Evolutionary conservation across 2,797 vertebrate species (phyloP).

Genomic region (Benthosema pterotum): DNA sequence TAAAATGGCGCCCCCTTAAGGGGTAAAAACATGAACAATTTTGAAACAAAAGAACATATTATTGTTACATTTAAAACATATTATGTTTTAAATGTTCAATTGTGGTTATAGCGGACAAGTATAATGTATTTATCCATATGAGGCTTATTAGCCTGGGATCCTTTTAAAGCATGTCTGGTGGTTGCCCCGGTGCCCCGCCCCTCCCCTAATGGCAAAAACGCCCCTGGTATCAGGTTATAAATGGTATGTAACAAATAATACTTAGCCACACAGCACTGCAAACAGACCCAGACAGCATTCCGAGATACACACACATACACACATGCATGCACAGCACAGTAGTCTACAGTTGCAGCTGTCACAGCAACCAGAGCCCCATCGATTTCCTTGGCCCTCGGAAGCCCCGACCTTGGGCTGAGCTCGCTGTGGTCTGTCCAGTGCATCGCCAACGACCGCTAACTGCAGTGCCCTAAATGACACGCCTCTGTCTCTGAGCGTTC

Average conservation of each 20-base stretch:
- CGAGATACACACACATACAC: background rate
- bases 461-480: constrained; percentile 49
- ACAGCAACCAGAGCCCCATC: constrained; percentile 53
- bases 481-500: constrained; percentile 27
- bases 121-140: too few relatives aligned
- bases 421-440: constrained; percentile 45
- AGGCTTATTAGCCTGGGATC: too few relatives aligned
- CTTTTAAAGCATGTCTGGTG: too few relatives aligned
- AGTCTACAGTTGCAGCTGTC: constrained; percentile 28
- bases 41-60: too few relatives aligned
- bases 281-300: constrained; percentile 1
- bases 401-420: constrained; percentile 56
- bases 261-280: background rate
- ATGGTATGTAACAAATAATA: background rate
- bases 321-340: background rate
- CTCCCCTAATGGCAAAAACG: too few relatives aligned
- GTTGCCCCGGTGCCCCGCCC: too few relatives aligned
- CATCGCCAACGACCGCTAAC: constrained; percentile 47
- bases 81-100: too few relatives aligned
- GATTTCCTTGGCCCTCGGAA: constrained; percentile 52
- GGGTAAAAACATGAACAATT: too few relatives aligned
- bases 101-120: too few relatives aligned
- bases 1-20: too few relatives aligned
- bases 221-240: too few relatives aligned
- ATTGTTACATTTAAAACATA: too few relatives aligned